Conservation (phyloP, 2,888 invertebrate species). For the Cecidostiba fungosa region DNA sequence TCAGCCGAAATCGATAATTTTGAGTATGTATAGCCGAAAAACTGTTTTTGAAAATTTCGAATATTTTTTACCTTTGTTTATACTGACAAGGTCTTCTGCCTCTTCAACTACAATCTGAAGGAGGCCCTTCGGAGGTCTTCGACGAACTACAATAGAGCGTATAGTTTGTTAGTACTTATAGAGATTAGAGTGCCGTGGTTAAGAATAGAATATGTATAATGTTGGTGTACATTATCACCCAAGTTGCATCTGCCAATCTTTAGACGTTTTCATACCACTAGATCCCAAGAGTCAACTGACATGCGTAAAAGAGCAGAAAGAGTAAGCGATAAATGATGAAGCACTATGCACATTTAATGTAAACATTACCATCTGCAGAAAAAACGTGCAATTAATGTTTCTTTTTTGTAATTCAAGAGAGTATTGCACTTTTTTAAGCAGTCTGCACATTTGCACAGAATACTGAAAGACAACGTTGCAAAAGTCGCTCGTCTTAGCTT, state of each 20-base stretch:
- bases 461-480: neutral
- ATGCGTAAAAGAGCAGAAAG: slow-evolving; percentile 55
- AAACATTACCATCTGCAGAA: slow-evolving; percentile 17
- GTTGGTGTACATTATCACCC: slow-evolving; percentile 52
- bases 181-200: slow-evolving; percentile 65
- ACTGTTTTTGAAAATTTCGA: slow-evolving; percentile 44
- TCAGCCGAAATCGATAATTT: neutral
- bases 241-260: slow-evolving; percentile 24
- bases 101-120: slow-evolving; percentile 78
- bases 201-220: slow-evolving; percentile 32
- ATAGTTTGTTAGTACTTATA: slow-evolving; percentile 71
- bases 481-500: slow-evolving; percentile 68
- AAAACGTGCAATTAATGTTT: slow-evolving; percentile 16
- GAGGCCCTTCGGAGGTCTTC: slow-evolving; percentile 78
- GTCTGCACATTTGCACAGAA: neutral
- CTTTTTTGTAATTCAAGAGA: neutral
- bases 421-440: neutral
- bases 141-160: slow-evolving; percentile 79
- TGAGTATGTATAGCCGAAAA: neutral
- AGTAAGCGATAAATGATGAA: slow-evolving; percentile 43
- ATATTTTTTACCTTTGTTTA: slow-evolving; percentile 72
- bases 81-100: slow-evolving; percentile 76
- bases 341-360: slow-evolving; percentile 35
- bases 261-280: slow-evolving; percentile 48
- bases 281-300: slow-evolving; percentile 48